Base-by-base conservation (phyloP, 2,113 vertebrate species). In the Guaruba guarouba region DNA sequence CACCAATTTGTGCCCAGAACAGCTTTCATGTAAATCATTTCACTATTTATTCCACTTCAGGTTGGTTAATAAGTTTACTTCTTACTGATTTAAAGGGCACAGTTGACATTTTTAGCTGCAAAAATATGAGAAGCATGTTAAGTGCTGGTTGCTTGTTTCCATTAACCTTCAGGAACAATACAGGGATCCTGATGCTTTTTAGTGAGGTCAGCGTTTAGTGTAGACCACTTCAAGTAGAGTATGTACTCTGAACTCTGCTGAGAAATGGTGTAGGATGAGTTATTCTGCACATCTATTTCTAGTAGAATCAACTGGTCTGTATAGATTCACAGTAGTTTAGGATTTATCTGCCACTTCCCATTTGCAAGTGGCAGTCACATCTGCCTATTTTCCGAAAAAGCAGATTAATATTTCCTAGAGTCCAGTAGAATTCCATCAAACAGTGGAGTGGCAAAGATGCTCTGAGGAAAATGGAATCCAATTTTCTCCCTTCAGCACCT, bases 11-110 rank as follows among this genome's bases (percentile, higher is more conserved):
- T 86, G 69, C 51, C 75, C 68, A 59, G 25, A 91, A 89, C 48
- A 78, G 43, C 62, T 93, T 96, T 94, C 51, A 79, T 80, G 90
- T 92, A 90, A 94, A 87, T 93, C 10, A 95, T 84, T 94, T 84
- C 29, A 59, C 57, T 87, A 75, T 92, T 96, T 94, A 74, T 91
- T 95, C 92, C 82, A 69, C 27, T 90, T 92, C 63, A 89, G 11
- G 24, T 85, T 96, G 86, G 75, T 74, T 92, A 95, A 93, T 81
- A 91, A 92, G 73, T 90, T 91, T 66, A 82, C 37, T 76, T 95
- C 78, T 87, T 61, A 39, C 24, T 74, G 68, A 88, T 94, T 90
- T 88, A 84, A 94, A 92, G 73, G 68, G 44, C 44, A 85, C 31
- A 55, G 64, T 66, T 80, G 79, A 54, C 63, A 83, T 83, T 81